Base-by-base conservation (phyloP, 1,140 invertebrate species). In the Ectropis grisescens region DNA sequence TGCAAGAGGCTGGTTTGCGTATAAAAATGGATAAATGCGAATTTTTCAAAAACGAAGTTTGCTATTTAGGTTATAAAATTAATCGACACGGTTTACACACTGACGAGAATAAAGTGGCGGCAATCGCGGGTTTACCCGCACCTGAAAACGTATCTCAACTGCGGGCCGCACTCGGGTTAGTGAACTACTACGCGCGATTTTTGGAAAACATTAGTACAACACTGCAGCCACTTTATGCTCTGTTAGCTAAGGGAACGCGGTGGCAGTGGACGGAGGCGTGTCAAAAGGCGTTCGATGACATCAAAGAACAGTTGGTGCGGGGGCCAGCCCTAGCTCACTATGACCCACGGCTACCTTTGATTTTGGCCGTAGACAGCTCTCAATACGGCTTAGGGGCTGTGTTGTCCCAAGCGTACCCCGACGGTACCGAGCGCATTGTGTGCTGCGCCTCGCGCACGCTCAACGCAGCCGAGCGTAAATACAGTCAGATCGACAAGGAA, bases 401-500 rank as follows among this genome's bases (percentile, higher is more conserved):
- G 11, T 7, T 40, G n/a, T 24, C 37, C 1, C 37, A 40, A 2
- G 14, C 15, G 5, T 39, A 23, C 12, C 0, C 16, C 6, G 22
- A 37, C 13, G 35, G 35, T 13, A 37, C 12, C 8, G 29, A 37
- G 27, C 29, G 33, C 11, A 53, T 50, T 4, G 29, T 60, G 2
- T 39, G 46, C 14, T 55, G 41, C 33, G 49, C 44, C 15, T 60
- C 57, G 6, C 16, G 57, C 30, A 60, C 57, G 1, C 37, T 60
- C 6, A 45, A 42, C 14, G 28, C 33, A 11, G 39, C 53, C n/a
- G 57, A 57, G 33, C 27, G 27, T 24, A 54, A 57, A 25, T 54
- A 57, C 36, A 50, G 48, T 2, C 51, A 47, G 5, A n/a, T 54
- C 2, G 53, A 60, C 10, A 53, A 51, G 12, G 49, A 60, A 24